Evolutionary conservation across 2,113 vertebrate species (phyloP).

Genomic region (Dissostichus mawsoni): DNA sequence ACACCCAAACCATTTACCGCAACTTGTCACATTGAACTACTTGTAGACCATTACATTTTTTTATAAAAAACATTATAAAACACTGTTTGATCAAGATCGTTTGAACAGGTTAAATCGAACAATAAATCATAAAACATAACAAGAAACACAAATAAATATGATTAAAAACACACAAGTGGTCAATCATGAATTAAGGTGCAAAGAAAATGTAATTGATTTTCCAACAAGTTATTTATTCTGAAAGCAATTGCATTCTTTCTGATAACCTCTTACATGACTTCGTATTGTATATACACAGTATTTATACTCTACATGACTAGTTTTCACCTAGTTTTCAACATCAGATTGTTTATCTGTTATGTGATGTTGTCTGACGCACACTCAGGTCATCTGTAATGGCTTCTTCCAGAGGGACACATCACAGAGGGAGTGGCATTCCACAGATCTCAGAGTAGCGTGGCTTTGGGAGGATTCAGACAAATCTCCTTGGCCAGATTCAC

Average conservation of each 20-base stretch:
- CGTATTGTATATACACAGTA: neutral
- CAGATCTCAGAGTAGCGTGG: slow-evolving; percentile 59
- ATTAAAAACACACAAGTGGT: too few relatives aligned
- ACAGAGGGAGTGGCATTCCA: slow-evolving; percentile 39
- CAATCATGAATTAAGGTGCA: too few relatives aligned
- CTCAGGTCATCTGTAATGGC: slow-evolving; percentile 31
- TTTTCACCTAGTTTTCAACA: neutral
- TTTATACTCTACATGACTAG: neutral
- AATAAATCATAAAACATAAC: too few relatives aligned
- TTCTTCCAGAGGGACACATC: slow-evolving; percentile 42
- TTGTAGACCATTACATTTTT: neutral
- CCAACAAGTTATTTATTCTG: neutral
- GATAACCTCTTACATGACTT: neutral
- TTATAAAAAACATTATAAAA: neutral
- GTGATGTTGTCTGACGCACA: slow-evolving; percentile 1
- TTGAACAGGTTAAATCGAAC: neutral
- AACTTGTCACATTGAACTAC: neutral
- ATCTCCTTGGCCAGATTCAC: slow-evolving; percentile 47
- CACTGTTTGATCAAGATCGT: neutral
- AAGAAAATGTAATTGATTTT: too few relatives aligned
- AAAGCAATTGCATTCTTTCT: neutral
- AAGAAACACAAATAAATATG: too few relatives aligned
- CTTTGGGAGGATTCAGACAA: slow-evolving; percentile 55
- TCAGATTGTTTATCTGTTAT: neutral
- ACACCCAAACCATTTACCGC: neutral